phyloP scores from a whole-genome alignment of 1,140 invertebrate species.

The Pristionchus pacificus region DNA sequence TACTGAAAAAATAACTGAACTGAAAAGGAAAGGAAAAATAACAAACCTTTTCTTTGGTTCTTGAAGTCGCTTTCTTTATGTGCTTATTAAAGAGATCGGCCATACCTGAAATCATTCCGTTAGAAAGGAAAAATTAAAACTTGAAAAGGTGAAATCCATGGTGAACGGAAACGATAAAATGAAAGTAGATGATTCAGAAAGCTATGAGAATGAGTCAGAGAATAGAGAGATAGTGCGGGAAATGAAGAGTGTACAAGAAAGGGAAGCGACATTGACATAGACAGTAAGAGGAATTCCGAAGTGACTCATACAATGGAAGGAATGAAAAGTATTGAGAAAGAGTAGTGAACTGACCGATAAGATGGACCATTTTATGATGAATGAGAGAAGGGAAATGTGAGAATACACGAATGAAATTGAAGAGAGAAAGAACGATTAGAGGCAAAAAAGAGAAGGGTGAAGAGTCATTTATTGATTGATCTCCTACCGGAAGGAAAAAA shows the following conservation, averaged over 20 bases:
- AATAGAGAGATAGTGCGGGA: slow-evolving; percentile 5
- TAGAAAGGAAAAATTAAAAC: slow-evolving; percentile 4
- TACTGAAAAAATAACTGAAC: not conserved
- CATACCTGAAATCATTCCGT: slow-evolving; percentile 10
- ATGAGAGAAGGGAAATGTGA: not conserved
- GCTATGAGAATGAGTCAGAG: not conserved
- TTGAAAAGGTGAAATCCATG: not conserved
- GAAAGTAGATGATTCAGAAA: not conserved
- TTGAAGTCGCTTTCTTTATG: slow-evolving; percentile 25
- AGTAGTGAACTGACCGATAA: slow-evolving; percentile 19
- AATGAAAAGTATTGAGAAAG: slow-evolving; percentile 17
- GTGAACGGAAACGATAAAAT: not conserved
- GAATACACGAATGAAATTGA: not conserved
- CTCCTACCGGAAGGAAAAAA: not conserved
- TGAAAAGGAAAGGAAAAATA: not conserved
- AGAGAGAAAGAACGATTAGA: slow-evolving; percentile 4
- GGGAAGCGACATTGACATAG: not conserved
- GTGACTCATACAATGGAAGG: not conserved
- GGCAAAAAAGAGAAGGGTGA: not conserved
- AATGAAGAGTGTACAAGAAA: not conserved
- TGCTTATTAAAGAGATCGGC: slow-evolving; percentile 29
- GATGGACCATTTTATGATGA: slow-evolving; percentile 15
- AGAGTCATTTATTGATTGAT: not conserved
- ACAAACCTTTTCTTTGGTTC: slow-evolving; percentile 27
- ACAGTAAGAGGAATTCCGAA: not conserved